Percentiles rank a stretch among this genome's conserved stretches.
phyloP scores from a whole-genome alignment of 2,888 invertebrate species.

The Augiades crinisus region DNA sequence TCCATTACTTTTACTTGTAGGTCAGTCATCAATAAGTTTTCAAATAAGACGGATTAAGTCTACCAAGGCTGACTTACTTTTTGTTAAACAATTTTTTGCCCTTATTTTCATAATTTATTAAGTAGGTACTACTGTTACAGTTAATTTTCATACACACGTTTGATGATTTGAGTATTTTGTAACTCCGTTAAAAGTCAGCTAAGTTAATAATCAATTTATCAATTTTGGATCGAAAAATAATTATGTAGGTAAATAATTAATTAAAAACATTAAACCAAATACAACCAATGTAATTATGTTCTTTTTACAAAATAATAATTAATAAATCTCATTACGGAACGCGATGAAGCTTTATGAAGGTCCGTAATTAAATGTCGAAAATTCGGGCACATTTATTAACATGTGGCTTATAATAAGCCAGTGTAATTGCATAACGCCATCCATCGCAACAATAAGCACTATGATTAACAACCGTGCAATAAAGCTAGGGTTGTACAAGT shows the following conservation, averaged over 20 bases:
- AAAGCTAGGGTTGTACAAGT: not conserved
- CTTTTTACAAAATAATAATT: constrained; percentile 4
- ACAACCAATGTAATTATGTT: constrained; percentile 2
- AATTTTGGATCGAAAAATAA: no score
- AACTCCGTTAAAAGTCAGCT: no score
- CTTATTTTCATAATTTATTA: not conserved
- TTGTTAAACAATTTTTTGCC: no score
- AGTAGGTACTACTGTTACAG: no score
- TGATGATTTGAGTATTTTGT: no score
- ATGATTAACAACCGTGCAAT: not conserved
- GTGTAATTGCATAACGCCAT: constrained; percentile 17
- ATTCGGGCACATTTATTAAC: constrained; percentile 11
- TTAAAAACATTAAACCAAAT: not conserved
- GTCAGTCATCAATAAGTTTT: no score
- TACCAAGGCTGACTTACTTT: no score
- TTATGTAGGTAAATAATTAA: no score
- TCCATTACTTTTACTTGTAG: no score
- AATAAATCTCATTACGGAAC: constrained; percentile 14
- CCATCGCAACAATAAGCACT: constrained; percentile 5
- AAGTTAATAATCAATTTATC: no score
- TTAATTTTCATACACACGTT: no score
- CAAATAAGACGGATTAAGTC: no score
- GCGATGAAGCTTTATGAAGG: not conserved
- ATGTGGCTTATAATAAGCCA: constrained; percentile 14
- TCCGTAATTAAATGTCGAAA: constrained; percentile 20